A percentile compares a stretch with the other conserved stretches of the same genome.
Evolutionary conservation across 2,888 invertebrate species (phyloP).

Genomic region (Leptinotarsa haldemani): DNA sequence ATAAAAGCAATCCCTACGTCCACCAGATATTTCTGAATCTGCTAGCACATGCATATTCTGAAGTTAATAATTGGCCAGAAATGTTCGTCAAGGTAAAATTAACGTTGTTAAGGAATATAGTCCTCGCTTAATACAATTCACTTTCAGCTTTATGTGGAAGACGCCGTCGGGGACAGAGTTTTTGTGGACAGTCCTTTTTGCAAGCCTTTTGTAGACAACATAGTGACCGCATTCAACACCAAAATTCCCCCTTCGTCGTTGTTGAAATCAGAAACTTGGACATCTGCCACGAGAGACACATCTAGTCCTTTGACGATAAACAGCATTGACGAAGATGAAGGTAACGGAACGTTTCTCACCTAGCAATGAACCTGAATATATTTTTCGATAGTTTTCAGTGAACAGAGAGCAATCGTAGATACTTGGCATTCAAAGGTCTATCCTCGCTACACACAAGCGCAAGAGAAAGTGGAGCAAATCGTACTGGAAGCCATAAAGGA

Average conservation of each 20-base stretch:
- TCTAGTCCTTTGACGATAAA: constrained; percentile 66
- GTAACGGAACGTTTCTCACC: constrained; percentile 54
- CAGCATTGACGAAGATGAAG: constrained; percentile 72
- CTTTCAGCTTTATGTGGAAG: constrained; percentile 88
- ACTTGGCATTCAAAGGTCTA: constrained; percentile 67
- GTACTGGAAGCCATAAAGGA: constrained; percentile 90
- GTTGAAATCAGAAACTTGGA: constrained; percentile 74
- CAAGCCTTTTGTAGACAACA: constrained; percentile 90
- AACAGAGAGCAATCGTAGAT: constrained; percentile 64
- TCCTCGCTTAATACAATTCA: background rate
- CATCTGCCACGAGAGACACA: constrained; percentile 65
- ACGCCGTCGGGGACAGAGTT: constrained; percentile 90
- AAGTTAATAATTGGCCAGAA: constrained; percentile 92
- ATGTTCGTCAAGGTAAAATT: constrained; percentile 82
- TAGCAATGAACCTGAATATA: background rate
- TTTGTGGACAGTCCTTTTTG: constrained; percentile 96
- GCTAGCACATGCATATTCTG: constrained; percentile 82
- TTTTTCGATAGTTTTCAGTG: constrained; percentile 60
- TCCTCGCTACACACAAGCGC: constrained; percentile 72
- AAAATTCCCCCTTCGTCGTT: constrained; percentile 79
- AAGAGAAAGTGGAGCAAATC: constrained; percentile 80
- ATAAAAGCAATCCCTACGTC: constrained; percentile 81
- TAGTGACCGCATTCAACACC: constrained; percentile 86
- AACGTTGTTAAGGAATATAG: background rate
- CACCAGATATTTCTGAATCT: constrained; percentile 88